Evolutionary conservation across 2,888 invertebrate species (phyloP).

Genomic region (Acleris emargana): DNA sequence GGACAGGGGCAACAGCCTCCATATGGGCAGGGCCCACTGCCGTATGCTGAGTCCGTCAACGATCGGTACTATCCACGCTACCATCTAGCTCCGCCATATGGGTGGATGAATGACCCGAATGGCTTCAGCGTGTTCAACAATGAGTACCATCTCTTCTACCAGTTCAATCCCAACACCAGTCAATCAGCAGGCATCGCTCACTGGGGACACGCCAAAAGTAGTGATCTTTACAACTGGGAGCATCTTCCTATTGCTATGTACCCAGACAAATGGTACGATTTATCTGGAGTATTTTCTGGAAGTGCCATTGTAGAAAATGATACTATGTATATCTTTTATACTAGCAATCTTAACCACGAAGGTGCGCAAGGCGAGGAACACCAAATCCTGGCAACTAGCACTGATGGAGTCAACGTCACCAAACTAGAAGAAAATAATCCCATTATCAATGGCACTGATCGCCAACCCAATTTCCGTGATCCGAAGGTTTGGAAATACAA

Average conservation of each 20-base stretch:
- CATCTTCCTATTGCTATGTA: conserved; percentile 72
- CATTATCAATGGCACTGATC: conserved; percentile 55
- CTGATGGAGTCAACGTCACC: conserved; percentile 60
- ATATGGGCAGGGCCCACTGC: not conserved
- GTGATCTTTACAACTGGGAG: conserved; percentile 75
- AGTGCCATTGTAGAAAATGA: conserved; percentile 68
- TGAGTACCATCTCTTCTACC: conserved; percentile 78
- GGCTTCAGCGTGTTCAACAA: conserved; percentile 69
- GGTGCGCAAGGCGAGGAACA: conserved; percentile 56
- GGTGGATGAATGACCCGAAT: conserved; percentile 84
- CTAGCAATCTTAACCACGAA: conserved; percentile 63
- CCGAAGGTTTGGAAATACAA: conserved; percentile 76
- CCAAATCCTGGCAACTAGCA: conserved; percentile 64
- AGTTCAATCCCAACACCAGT: conserved; percentile 71
- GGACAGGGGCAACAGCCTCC: not conserved
- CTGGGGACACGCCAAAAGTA: conserved; percentile 80
- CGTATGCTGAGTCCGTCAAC: conserved; percentile 37
- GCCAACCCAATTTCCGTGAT: conserved; percentile 72
- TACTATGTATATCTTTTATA: conserved; percentile 66
- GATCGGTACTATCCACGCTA: conserved; percentile 60
- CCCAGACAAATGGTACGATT: conserved; percentile 69
- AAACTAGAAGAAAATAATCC: conserved; percentile 66
- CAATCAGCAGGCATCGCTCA: conserved; percentile 62
- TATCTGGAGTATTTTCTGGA: conserved; percentile 73
- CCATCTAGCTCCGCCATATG: conserved; percentile 62